A percentile compares a stretch with the other conserved stretches of the same genome.
phyloP scores from a whole-genome alignment of 2,797 vertebrate species.

The Emys orbicularis region DNA sequence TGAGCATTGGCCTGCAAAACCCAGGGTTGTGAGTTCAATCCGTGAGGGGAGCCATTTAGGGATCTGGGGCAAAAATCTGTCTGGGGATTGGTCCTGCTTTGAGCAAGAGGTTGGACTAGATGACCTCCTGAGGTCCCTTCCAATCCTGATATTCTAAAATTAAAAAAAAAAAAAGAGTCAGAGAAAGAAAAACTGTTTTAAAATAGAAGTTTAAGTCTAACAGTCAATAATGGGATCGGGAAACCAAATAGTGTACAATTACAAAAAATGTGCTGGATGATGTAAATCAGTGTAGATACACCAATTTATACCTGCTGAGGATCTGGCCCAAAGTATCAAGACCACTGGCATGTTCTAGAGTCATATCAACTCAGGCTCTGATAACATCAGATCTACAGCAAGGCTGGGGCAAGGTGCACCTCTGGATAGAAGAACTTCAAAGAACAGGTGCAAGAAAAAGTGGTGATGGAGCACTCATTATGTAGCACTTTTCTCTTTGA shows the following conservation, averaged over 20 bases:
- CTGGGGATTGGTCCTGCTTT: too few relatives aligned
- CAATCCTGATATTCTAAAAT: too few relatives aligned
- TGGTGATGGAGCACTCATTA: not conserved
- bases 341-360: not conserved
- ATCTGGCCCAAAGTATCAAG: not conserved
- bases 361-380: not conserved
- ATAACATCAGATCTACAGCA: not conserved
- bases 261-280: not conserved
- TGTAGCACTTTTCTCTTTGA: not conserved
- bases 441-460: not conserved
- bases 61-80: too few relatives aligned
- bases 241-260: not conserved
- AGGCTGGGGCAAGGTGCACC: not conserved
- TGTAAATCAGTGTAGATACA: not conserved
- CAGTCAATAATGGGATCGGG: not conserved
- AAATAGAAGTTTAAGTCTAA: not conserved
- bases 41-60: too few relatives aligned
- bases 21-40: too few relatives aligned
- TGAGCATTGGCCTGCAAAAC: too few relatives aligned
- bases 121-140: too few relatives aligned
- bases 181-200: not conserved
- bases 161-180: not conserved
- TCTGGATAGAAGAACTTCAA: not conserved
- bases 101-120: too few relatives aligned
- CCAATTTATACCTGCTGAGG: not conserved